A percentile compares a stretch with the other conserved stretches of the same genome.
Conservation (phyloP, 1,140 invertebrate genomes). For the Pogonus chalceus region DNA sequence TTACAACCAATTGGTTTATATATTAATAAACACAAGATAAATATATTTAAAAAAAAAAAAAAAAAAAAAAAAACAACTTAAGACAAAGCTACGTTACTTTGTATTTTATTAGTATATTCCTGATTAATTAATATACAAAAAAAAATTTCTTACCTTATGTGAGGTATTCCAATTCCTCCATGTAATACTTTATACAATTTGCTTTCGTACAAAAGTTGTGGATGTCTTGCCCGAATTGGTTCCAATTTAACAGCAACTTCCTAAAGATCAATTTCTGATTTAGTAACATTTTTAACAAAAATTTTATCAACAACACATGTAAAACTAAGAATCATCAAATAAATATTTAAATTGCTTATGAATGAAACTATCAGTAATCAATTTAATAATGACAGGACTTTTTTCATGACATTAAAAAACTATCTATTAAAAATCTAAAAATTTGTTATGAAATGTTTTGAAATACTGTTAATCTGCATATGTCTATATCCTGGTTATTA, state of each 20-base stretch:
- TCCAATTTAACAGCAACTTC: constrained; percentile 92
- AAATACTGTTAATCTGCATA: constrained; percentile 6
- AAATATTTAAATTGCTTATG: no score
- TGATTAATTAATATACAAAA: no score
- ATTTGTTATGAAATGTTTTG: constrained; percentile 19
- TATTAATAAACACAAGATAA: no score
- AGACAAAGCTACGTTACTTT: no score
- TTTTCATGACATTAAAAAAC: constrained; percentile 4
- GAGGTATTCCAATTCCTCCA: constrained; percentile 84
- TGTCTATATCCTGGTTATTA: constrained; percentile 19
- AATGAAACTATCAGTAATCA: no score
- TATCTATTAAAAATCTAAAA: neutral
- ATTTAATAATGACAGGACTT: no score
- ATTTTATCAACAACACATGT: neutral
- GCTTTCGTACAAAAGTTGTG: constrained; percentile 84
- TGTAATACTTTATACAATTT: constrained; percentile 81
- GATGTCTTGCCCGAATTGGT: constrained; percentile 73
- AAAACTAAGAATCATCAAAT: no score
- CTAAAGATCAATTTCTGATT: constrained; percentile 32
- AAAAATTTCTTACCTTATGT: constrained; percentile 50
- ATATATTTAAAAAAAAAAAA: no score
- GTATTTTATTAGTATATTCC: no score
- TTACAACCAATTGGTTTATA: no score
- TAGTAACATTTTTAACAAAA: neutral
- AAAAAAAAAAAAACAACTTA: no score